These are phyloP conservation scores for Drosophila erecta DNA, from an alignment of 1,140 invertebrate genomes.

Conservation along the genomic window DNA sequence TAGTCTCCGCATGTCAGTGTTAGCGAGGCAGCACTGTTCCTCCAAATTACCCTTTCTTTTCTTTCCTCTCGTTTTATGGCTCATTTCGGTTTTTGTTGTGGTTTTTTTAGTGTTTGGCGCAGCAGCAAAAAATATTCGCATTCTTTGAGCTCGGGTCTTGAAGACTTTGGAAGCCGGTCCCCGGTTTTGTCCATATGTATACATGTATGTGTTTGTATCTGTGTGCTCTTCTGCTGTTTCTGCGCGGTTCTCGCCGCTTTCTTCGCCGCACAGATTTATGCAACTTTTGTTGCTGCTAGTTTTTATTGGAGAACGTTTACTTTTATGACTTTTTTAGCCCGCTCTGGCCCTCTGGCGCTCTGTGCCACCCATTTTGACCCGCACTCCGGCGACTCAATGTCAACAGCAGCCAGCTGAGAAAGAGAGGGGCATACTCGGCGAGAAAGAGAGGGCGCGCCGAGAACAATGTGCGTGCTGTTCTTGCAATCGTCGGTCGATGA, in stretches of 20 bases:
- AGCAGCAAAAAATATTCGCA: constrained; percentile 61
- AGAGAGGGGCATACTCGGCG: background rate
- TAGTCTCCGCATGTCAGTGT: background rate
- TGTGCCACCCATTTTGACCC: background rate
- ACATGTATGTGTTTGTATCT: constrained; percentile 5
- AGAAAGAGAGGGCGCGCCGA: constrained; percentile 19
- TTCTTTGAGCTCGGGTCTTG: constrained; percentile 50
- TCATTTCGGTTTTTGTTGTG: constrained; percentile 38
- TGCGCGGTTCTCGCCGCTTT: constrained; percentile 51
- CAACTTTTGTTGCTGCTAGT: constrained; percentile 63
- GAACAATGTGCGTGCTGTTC: constrained; percentile 71
- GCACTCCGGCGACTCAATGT: constrained; percentile 56
- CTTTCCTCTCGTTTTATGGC: constrained; percentile 50
- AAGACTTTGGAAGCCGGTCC: constrained; percentile 57
- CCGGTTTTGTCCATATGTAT: constrained; percentile 8
- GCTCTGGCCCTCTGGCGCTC: background rate
- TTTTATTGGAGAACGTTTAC: constrained; percentile 61
- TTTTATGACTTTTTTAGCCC: constrained; percentile 50
- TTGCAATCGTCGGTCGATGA: constrained; percentile 44
- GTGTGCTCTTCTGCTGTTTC: constrained; percentile 24
- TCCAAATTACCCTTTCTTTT: constrained; percentile 52
- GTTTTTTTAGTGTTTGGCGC: constrained; percentile 58
- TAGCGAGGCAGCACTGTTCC: constrained; percentile 20
- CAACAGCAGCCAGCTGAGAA: constrained; percentile 36
- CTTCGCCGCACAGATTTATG: constrained; percentile 75